phyloP scores from a whole-genome alignment of 2,113 vertebrate genomes.

The Bufo gargarizans region DNA sequence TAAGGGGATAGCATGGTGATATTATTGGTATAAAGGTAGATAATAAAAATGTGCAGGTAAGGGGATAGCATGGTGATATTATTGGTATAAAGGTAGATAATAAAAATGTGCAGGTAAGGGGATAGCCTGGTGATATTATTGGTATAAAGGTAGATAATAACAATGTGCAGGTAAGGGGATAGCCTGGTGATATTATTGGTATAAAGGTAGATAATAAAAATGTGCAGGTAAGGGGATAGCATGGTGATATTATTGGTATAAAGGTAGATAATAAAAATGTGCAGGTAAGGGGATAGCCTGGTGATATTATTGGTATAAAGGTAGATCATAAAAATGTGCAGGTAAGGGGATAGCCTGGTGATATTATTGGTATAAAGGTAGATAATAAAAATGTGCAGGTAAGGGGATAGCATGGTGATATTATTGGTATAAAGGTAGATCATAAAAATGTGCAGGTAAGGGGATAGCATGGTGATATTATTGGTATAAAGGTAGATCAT shows the following conservation, averaged over 20 bases:
- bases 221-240: conserved; percentile 51
- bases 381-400: conserved; percentile 60
- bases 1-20: not conserved
- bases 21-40: not conserved
- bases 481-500: not conserved
- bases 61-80: not conserved
- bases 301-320: not conserved
- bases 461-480: not conserved
- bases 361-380: not conserved
- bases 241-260: not conserved
- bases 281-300: conserved; percentile 36
- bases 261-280: conserved; percentile 49
- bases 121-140: not conserved
- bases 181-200: not conserved
- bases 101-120: conserved; percentile 60
- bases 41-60: conserved; percentile 60
- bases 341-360: conserved; percentile 10
- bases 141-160: not conserved
- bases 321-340: conserved; percentile 56
- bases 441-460: conserved; percentile 60
- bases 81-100: not conserved
- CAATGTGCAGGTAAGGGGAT: conserved; percentile 57
- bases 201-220: conserved; percentile 39
- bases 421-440: not conserved
- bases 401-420: not conserved